Evolutionary conservation across 2,888 invertebrate species (phyloP).

Genomic region (Hartigia nigra): DNA sequence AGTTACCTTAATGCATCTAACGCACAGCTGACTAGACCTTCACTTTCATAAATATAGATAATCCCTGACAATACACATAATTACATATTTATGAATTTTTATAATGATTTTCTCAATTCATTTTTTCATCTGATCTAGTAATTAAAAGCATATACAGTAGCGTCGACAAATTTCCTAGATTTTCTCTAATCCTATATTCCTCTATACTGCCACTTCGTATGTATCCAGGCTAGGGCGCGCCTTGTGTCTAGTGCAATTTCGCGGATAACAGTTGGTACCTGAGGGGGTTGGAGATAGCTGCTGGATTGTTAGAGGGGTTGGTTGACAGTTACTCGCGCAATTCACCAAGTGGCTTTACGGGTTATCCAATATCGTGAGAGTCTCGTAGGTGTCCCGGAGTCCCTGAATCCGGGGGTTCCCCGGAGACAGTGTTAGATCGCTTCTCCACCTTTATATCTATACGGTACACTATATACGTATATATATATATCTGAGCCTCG

Average conservation of each 20-base stretch:
- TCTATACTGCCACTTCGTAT: not conserved
- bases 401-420: conserved; percentile 43
- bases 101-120: not conserved
- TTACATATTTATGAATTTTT: not conserved
- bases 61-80: not conserved
- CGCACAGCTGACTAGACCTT: not conserved
- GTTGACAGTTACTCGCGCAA: conserved; percentile 16
- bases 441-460: conserved; percentile 12
- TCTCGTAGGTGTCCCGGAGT: conserved; percentile 23
- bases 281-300: not conserved
- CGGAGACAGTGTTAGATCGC: conserved; percentile 44
- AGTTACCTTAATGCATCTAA: not conserved
- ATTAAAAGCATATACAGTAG: not conserved
- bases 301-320: not conserved
- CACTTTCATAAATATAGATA: not conserved
- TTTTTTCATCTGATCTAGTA: not conserved
- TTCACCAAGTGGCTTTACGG: conserved; percentile 40
- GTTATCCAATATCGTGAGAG: conserved; percentile 47
- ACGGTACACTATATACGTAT: not conserved
- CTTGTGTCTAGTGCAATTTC: not conserved
- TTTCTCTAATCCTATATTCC: not conserved
- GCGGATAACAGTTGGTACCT: not conserved
- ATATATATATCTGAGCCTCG: not conserved
- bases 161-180: not conserved
- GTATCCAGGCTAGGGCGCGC: not conserved